Base-by-base conservation (phyloP, 2,797 vertebrate species). In the Dendrocincla fuliginosa region DNA sequence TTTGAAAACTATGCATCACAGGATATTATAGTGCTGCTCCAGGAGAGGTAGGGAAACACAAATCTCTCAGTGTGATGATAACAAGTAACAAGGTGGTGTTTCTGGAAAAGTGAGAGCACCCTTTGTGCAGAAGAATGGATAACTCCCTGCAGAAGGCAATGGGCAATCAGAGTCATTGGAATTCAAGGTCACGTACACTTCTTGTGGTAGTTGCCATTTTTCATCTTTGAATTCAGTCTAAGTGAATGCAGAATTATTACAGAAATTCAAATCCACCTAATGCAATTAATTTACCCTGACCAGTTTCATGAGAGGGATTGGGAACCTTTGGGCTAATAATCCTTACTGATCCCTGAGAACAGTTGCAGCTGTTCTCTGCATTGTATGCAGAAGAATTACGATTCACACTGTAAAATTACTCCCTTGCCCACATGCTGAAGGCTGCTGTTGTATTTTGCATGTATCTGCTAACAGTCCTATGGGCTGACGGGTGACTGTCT, bases 351-450 rank as follows among this genome's bases (percentile, higher is more conserved):
- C 56, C 35, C 7, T 77, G 68, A 93, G 78, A 92, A 74, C 46
- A 85, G 42, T 30, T 89, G 81, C 95, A 94, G 92, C 87, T 93
- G 84, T 90, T 96, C 19, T 57, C 47, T 89, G 91, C 76, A 46
- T 75, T 96, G 93, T 82, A 71, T 89, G 65, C 68, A 37, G 64
- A 67, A 78, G 68, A 92, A 70, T 37, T 87, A 27, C 0, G 0
- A 35, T 77, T 86, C 81, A 11, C 41, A 6, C 67, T 80, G 77
- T 87, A 61, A 85, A 86, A 82, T 77, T 71, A 42, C 68, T 95
- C 49, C 52, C 52, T 92, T 0, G 0, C 46, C 42, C 52, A 82
- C 35, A 27, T 73, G 77, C 53, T 91, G 42, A 84, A 76, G 37
- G 7, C 46, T 71, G 65, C 55, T 42, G 25, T 67, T 94, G n/a